Conservation (phyloP, 2,113 vertebrate genomes). For the Chinchilla lanigera region DNA sequence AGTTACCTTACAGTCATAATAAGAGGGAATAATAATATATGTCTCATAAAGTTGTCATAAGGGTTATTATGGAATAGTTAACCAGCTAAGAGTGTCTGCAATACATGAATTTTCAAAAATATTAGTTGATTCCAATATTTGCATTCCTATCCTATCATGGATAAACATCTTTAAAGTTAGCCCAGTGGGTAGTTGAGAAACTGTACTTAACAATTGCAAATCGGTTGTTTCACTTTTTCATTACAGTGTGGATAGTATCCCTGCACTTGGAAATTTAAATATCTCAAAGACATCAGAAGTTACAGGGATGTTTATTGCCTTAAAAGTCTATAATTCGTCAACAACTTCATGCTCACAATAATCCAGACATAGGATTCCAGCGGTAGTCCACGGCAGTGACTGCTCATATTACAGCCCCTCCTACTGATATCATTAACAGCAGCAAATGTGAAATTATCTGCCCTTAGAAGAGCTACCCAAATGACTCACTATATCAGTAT, state of each 20-base stretch:
- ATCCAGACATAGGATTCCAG: not conserved
- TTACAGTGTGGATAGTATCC: not conserved
- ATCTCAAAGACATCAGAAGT: not conserved
- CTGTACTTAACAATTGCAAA: not conserved
- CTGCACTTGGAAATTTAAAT: not conserved
- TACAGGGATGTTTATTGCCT: not conserved
- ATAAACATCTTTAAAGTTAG: not conserved
- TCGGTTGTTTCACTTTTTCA: not conserved
- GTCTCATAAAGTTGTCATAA: not conserved
- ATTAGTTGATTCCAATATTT: not conserved
- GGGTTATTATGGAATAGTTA: not conserved
- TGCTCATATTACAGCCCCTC: too few species aligned
- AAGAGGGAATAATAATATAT: not conserved
- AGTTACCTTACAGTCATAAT: not conserved
- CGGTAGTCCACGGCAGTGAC: not conserved
- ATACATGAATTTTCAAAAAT: not conserved
- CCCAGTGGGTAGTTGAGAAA: not conserved
- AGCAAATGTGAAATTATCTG: not conserved
- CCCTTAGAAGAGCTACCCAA: not conserved
- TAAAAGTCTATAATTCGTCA: not conserved
- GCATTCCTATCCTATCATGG: not conserved
- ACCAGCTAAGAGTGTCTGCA: not conserved
- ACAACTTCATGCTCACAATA: not conserved
- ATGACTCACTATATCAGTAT: fast-evolving
- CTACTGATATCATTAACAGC: not conserved